Percentiles rank a stretch among this genome's conserved stretches.
Evolutionary conservation across 1,140 invertebrate genomes (phyloP).

Genomic region (Calliopsis andreniformis): DNA sequence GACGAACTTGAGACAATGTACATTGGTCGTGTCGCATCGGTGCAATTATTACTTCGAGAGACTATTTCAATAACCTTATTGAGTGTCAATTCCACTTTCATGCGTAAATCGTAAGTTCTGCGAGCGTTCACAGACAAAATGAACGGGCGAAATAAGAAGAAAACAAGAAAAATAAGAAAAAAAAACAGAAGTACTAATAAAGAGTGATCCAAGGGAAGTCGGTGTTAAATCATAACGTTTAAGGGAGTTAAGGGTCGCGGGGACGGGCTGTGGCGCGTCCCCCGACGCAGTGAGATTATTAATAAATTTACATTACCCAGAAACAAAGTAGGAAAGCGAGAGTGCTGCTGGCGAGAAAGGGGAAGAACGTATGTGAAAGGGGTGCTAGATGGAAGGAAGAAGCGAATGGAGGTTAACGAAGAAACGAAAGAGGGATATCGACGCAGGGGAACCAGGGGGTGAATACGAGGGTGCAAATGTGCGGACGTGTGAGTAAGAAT

Average conservation of each 20-base stretch:
- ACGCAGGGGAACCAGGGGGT: neutral
- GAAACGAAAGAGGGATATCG: neutral
- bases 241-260: slow-evolving; percentile 66
- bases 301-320: slow-evolving; percentile 72
- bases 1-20: slow-evolving; percentile 50
- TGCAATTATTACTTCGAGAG: slow-evolving; percentile 79
- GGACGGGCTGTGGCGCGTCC: slow-evolving; percentile 63
- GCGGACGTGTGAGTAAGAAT: neutral
- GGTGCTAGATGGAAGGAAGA: too few species aligned
- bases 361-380: slow-evolving; percentile 3
- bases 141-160: neutral
- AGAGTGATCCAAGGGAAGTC: slow-evolving; percentile 54
- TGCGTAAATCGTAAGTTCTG: slow-evolving; percentile 77
- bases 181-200: slow-evolving; percentile 41
- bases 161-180: slow-evolving; percentile 48
- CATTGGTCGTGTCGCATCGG: slow-evolving; percentile 75
- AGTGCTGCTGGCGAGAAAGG: slow-evolving; percentile 11
- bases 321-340: slow-evolving; percentile 43
- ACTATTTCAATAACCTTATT: slow-evolving; percentile 81
- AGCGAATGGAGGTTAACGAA: neutral
- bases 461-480: neutral
- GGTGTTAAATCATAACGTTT: slow-evolving; percentile 56
- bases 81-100: slow-evolving; percentile 82
- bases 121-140: slow-evolving; percentile 63
- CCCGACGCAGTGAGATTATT: slow-evolving; percentile 81